Evolutionary conservation across 2,113 vertebrate species (phyloP), one percentile per base, ranked within the genome.

Genomic region (Conger conger): DNA sequence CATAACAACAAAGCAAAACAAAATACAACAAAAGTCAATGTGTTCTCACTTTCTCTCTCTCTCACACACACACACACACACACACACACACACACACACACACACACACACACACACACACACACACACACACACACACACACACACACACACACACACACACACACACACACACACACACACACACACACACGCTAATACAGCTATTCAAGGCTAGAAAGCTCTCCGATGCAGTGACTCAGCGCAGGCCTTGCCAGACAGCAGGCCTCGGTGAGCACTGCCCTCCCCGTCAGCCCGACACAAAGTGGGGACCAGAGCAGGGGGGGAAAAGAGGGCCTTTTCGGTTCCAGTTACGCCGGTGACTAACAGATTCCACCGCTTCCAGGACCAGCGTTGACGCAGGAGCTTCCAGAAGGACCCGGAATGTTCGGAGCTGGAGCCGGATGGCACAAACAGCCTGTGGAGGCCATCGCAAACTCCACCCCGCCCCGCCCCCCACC

Each of bases 141-240:
- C 57, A 23, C 23, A 60, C 18, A 60, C 18, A 4, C 57, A 27
- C 57, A 18, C 16, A 60, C 16, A 60, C 20, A n/a, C n/a, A n/a
- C n/a, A n/a, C n/a, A n/a, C n/a, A n/a, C n/a, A n/a, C n/a, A n/a
- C n/a, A 53, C 16, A 16, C 50, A 53, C 50, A 11, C 16, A 53
- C 7, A 53, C 7, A 7, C 50, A 53, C 57, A 18, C 16, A 60
- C 16, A 60, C 20, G 16, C n/a, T 53, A 33, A 87, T 86, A 40
- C 73, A 92, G 91, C 90, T 91, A 91, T 37, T 90, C 88, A 83
- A 90, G 89, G 90, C 92, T 92, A 90, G 87, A 94, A 94, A 92
- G 92, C 94, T 94, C 92, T 91, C 90, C 94, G 93, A 90, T 91
- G 91, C 93, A 87, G 85, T 93, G 94, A 94, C 92, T 95, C 92